These are phyloP conservation scores for Chaenodraco wilsoni DNA, from an alignment of 2,797 vertebrate species.

Conservation along the genomic window DNA sequence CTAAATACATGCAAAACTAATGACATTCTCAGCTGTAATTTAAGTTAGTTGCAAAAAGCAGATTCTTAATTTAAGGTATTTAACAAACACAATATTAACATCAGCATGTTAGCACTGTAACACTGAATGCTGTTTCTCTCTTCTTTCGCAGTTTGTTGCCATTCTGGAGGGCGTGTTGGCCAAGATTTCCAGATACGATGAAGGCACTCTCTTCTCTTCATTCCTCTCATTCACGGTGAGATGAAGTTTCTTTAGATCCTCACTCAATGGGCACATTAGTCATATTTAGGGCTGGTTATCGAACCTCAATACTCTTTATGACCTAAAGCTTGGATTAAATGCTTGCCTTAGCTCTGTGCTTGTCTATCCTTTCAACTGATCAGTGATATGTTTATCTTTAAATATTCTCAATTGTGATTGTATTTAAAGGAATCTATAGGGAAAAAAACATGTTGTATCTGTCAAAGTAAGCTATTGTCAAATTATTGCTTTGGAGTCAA, in stretches of 20 bases:
- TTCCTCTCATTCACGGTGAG: slow-evolving; percentile 99
- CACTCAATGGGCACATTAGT: not conserved
- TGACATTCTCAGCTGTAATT: not conserved
- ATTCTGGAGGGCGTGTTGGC: slow-evolving; percentile 97
- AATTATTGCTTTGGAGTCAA: not conserved
- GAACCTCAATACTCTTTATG: not conserved
- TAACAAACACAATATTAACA: not conserved
- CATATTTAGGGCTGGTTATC: not conserved
- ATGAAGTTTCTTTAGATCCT: slow-evolving; percentile 2
- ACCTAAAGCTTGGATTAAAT: slow-evolving; percentile 1
- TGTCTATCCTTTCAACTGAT: not conserved
- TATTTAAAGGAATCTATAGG: not conserved
- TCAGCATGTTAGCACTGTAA: not conserved
- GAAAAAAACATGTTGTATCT: not conserved
- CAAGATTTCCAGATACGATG: slow-evolving; percentile 98
- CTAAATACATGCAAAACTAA: not conserved
- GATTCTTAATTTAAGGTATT: not conserved
- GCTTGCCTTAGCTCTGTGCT: not conserved
- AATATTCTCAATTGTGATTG: not conserved
- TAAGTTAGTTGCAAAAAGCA: not conserved
- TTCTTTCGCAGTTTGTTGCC: slow-evolving; percentile 88
- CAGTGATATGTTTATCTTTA: too few species aligned
- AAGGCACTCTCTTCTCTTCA: slow-evolving; percentile 99
- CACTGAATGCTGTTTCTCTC: not conserved
- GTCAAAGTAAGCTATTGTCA: not conserved